Evolutionary conservation across 2,113 vertebrate species (phyloP).

Genomic region (Pomatorhinus ruficollis): DNA sequence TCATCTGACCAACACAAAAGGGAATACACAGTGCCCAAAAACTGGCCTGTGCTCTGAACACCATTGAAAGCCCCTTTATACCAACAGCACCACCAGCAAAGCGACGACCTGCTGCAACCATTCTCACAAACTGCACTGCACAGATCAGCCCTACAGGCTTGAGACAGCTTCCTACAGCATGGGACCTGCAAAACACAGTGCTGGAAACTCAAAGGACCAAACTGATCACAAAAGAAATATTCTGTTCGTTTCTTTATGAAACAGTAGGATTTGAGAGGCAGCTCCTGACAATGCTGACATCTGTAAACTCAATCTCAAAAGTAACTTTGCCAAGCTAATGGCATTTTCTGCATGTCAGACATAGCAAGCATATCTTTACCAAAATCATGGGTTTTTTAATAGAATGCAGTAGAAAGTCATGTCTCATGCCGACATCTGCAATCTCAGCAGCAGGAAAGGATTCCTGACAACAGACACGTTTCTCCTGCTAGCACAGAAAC

Average conservation of each 20-base stretch:
- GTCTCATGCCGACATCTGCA: not conserved
- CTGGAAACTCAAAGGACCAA: not conserved
- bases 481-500: not conserved
- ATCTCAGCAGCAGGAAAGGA: not conserved
- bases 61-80: not conserved
- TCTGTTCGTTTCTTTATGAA: not conserved
- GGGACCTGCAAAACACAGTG: not conserved
- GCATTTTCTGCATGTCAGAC: not conserved
- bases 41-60: not conserved
- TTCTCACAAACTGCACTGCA: rapidly evolving
- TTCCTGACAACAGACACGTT: not conserved
- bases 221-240: not conserved
- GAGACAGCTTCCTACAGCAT: not conserved
- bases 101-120: rapidly evolving
- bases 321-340: not conserved
- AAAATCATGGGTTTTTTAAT: not conserved
- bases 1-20: not conserved
- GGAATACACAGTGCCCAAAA: rapidly evolving
- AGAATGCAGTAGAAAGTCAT: not conserved
- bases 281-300: not conserved
- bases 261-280: not conserved
- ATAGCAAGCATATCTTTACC: not conserved
- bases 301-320: not conserved
- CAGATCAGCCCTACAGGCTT: not conserved
- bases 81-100: not conserved